These are phyloP conservation scores for Enteromius unitaeniatus DNA, from an alignment of 2,797 vertebrate genomes.

Conservation along the genomic window DNA sequence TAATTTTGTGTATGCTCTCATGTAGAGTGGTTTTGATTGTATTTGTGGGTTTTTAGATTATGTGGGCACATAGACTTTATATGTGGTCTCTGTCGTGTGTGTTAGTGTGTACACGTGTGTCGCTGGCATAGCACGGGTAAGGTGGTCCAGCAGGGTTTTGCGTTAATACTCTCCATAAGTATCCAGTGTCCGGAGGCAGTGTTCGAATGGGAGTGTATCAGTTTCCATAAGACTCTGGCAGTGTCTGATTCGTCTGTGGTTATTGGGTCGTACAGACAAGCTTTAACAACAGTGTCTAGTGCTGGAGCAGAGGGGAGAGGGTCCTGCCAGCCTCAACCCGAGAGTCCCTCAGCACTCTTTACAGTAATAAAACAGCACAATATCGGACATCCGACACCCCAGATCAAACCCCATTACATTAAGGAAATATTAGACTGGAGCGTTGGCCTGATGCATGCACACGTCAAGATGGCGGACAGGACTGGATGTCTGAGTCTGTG, in stretches of 20 bases:
- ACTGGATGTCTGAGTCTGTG: slow-evolving; percentile 43
- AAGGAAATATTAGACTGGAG: slow-evolving; percentile 90
- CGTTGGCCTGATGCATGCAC: slow-evolving; percentile 76
- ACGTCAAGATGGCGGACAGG: slow-evolving; percentile 78
- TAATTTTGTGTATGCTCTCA: slow-evolving; percentile 22
- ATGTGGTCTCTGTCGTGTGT: slow-evolving; percentile 15
- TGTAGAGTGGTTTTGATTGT: slow-evolving; percentile 5
- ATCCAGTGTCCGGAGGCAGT: slow-evolving; percentile 65
- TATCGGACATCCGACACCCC: slow-evolving; percentile 87
- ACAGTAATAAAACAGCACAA: slow-evolving; percentile 92
- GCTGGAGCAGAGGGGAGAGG: slow-evolving; percentile 62
- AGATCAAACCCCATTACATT: slow-evolving; percentile 95
- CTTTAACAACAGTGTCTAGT: slow-evolving; percentile 64
- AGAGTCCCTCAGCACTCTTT: slow-evolving; percentile 89
- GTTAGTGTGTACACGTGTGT: slow-evolving; percentile 25
- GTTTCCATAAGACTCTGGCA: slow-evolving; percentile 59
- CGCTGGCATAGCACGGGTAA: slow-evolving; percentile 28
- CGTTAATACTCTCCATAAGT: slow-evolving; percentile 56
- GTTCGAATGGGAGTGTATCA: slow-evolving; percentile 68
- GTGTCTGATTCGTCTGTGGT: slow-evolving; percentile 68
- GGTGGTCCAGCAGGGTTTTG: slow-evolving; percentile 48
- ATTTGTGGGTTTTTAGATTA: slow-evolving; percentile 30
- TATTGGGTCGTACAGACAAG: slow-evolving; percentile 71
- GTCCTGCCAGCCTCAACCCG: slow-evolving; percentile 81
- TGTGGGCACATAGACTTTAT: slow-evolving; percentile 41